These are phyloP conservation scores for Maconellicoccus hirsutus DNA, from an alignment of 1,140 invertebrate genomes.

Conservation along the genomic window DNA sequence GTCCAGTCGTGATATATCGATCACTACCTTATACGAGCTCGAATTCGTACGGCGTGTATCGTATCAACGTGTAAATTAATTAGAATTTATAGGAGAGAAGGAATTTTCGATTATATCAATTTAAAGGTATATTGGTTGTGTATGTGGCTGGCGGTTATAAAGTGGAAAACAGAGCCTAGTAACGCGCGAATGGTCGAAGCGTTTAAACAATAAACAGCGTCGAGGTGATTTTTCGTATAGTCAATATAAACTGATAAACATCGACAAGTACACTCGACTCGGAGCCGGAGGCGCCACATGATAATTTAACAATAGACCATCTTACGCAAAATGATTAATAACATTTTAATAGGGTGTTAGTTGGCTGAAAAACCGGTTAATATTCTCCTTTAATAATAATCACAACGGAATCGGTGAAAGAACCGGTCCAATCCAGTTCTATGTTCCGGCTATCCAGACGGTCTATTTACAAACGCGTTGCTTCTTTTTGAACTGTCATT, in stretches of 20 bases:
- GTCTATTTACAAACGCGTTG: slow-evolving; percentile 20
- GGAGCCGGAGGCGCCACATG: slow-evolving; percentile 7
- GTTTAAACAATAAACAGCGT: too few species aligned
- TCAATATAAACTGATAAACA: background rate
- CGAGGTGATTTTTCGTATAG: too few species aligned
- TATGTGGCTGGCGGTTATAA: too few species aligned
- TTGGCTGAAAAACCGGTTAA: slow-evolving; percentile 18
- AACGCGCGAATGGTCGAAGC: too few species aligned
- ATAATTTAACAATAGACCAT: slow-evolving; percentile 15
- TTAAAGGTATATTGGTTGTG: too few species aligned
- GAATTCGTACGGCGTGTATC: too few species aligned
- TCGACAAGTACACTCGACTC: background rate
- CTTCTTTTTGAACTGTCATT: slow-evolving; percentile 18
- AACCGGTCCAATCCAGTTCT: slow-evolving; percentile 19
- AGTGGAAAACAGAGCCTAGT: too few species aligned
- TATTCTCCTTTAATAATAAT: slow-evolving; percentile 21
- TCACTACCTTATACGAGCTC: too few species aligned
- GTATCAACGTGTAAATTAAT: too few species aligned
- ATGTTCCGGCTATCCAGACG: slow-evolving; percentile 17
- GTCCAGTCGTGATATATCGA: too few species aligned
- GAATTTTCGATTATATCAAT: too few species aligned
- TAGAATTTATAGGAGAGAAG: too few species aligned
- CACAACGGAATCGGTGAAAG: slow-evolving; percentile 17
- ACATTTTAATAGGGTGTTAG: slow-evolving; percentile 20
- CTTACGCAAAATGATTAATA: slow-evolving; percentile 22